Evolutionary conservation across 2,113 vertebrate genomes (phyloP).

Genomic region (Machaerirhynchus nigripectus): DNA sequence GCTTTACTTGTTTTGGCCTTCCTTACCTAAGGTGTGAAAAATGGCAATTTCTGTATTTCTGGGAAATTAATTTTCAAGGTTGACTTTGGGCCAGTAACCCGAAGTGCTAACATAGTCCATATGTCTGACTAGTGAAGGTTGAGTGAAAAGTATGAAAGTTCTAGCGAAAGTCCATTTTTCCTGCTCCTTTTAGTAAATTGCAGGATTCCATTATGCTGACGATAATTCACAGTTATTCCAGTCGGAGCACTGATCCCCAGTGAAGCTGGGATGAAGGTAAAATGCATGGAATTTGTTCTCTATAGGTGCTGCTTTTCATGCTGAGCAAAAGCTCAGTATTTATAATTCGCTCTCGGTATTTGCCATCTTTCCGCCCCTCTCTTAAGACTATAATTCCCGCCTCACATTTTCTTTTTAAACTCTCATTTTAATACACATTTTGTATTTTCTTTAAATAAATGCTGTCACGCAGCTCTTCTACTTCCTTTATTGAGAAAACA

Average conservation of each 20-base stretch:
- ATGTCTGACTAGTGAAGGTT: constrained; percentile 51
- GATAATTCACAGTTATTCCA: constrained; percentile 37
- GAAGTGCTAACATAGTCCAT: constrained; percentile 68
- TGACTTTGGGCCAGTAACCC: constrained; percentile 54
- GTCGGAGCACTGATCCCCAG: constrained; percentile 21
- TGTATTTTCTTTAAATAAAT: constrained; percentile 53
- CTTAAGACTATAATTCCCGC: background rate
- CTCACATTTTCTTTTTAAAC: background rate
- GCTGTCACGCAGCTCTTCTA: background rate
- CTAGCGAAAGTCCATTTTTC: constrained; percentile 55
- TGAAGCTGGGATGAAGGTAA: constrained; percentile 27
- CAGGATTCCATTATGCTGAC: constrained; percentile 58
- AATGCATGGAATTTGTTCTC: constrained; percentile 43
- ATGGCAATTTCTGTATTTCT: constrained; percentile 58
- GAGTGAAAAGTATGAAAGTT: constrained; percentile 44
- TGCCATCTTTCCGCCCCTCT: background rate
- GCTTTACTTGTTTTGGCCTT: constrained; percentile 51
- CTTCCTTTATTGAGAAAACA: constrained; percentile 61
- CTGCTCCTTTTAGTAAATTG: constrained; percentile 59
- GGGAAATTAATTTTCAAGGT: constrained; percentile 64
- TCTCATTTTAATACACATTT: background rate
- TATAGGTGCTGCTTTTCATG: background rate
- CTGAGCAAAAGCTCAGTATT: background rate
- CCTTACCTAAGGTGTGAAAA: constrained; percentile 40
- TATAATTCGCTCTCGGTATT: background rate